Evolutionary conservation across 2,888 invertebrate genomes (phyloP), one percentile per base, ranked within the genome.

Genomic region (Dasysyrphus albostriatus): DNA sequence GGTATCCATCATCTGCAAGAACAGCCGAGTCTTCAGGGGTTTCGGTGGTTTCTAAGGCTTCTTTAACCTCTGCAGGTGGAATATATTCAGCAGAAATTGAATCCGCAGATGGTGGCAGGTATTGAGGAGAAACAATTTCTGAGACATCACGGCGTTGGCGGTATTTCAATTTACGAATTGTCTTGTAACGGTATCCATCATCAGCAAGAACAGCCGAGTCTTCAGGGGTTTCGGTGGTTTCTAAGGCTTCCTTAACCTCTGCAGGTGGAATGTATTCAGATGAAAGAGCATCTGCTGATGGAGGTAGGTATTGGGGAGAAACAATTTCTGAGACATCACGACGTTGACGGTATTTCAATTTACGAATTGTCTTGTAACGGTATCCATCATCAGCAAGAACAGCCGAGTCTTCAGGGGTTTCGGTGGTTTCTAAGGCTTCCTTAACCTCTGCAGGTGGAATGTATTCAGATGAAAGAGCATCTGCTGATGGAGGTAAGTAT

Each of bases 341-440:
- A 19, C 91, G 91, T 0, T 89, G 89, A 16, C 91, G 90, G 29
- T 89, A 89, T 44, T 90, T 91, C 1, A 90, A 69, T 0, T 89
- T 89, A 19, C 90, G 89, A 0, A 91, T 89, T 5, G 91, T 90
- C 80, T 91, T 91, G 87, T 91, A 91, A 24, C 88, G 89, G 75
- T 90, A 90, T 0, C 90, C 90, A 79, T 90, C 89, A 0, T 88
- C 88, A 5, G 70, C 89, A 0, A 90, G 89, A n/a, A 83, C 88
- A 49, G 89, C 89, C 0, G 89, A 88, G 0, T 89, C 89, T 49
- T 89, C 88, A 7, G 81, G 56, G 0, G 88, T 81, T 77, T 90
- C 90, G 0, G 78, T n/a, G 0, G 14, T 16, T 5, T 58, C 74
- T 0, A 24, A 29, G 34, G 56, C 69, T 47, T 69, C 70, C 5